Evolutionary conservation across 2,797 vertebrate species (phyloP), one percentile per base, ranked within the genome.

Genomic region (Melanotaenia trifasciata): DNA sequence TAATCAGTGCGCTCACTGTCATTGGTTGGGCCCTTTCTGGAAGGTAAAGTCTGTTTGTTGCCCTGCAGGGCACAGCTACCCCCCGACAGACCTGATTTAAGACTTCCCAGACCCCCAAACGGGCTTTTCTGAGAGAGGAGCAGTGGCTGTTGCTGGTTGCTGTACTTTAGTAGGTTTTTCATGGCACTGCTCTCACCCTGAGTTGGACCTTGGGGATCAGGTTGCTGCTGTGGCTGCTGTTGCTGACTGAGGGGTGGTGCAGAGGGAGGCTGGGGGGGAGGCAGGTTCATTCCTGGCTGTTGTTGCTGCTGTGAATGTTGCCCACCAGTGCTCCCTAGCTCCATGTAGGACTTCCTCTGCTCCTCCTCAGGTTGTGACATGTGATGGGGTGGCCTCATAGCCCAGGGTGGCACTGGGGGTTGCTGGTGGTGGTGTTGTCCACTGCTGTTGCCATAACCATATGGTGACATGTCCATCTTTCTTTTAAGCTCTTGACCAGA

Each of bases 91-190:
- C 94, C 95, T 57, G 96, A 96, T 90, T 97, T 98, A 83, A 98
- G 87, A 76, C 89, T 89, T 8, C 95, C 96, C 77, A 98, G 89
- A 28, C 97, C 96, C 78, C 96, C 91, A 36, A 98, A 96, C 3
- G 97, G 96, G 1, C 94, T 96, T 88, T 97, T 97, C 91, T 98
- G 97, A 50, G 97, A 96, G 32, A 96, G 86, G 79, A 75, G 95
- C 91, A 95, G 96, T 88, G 53, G 96, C 93, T 93, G 94, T 77
- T 95, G 94, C 88, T 98, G 97, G 88, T 94, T 96, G 94, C 97
- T 98, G 90, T 99, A 99, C 78, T 98, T 97, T 4, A 99, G 94
- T 77, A 99, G 92, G 90, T 94, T 97, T 90, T 98, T 98, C 96
- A 98, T 98, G 89, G 97, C 97, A 0, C 96, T 98, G 65, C 94